A percentile compares a stretch with the other conserved stretches of the same genome.
phyloP scores from a whole-genome alignment of 2,797 vertebrate species.

The Hydrocynus forskahlii region DNA sequence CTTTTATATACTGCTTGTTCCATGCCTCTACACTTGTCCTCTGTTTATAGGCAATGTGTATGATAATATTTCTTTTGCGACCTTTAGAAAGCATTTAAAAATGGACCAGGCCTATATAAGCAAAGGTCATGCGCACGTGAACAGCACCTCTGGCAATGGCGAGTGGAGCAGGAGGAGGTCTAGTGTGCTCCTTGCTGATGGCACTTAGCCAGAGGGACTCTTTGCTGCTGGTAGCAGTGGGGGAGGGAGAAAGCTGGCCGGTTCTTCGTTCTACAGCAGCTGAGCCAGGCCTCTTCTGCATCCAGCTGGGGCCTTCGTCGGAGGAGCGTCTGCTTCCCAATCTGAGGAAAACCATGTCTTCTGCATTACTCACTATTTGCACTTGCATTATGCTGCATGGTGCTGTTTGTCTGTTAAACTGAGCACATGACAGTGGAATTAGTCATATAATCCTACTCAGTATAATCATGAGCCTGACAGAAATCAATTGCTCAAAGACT shows the following conservation, averaged over 20 bases:
- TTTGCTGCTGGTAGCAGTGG: constrained; percentile 53
- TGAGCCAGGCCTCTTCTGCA: constrained; percentile 59
- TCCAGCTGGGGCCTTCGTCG: constrained; percentile 57
- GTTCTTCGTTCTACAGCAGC: constrained; percentile 54
- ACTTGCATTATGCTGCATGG: not conserved
- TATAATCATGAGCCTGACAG: constrained; percentile 10
- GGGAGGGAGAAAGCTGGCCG: constrained; percentile 53
- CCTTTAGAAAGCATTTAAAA: constrained; percentile 57
- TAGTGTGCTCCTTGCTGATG: constrained; percentile 60
- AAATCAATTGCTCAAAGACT: constrained; percentile 11
- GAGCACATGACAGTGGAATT: constrained; percentile 10
- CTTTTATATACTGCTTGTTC: constrained; percentile 31
- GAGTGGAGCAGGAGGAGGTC: constrained; percentile 60
- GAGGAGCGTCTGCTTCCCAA: constrained; percentile 65
- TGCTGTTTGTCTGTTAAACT: constrained; percentile 2
- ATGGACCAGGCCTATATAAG: constrained; percentile 43
- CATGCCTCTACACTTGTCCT: constrained; percentile 19
- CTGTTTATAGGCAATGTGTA: constrained; percentile 48
- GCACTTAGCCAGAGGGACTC: constrained; percentile 62
- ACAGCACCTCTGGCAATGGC: constrained; percentile 70
- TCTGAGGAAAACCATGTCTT: constrained; percentile 57
- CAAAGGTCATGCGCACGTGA: constrained; percentile 53
- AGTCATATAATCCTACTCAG: constrained; percentile 26
- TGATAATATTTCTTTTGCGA: constrained; percentile 49
- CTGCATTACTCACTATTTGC: constrained; percentile 39